Base-by-base conservation (phyloP, 2,888 invertebrate species). In the Apodemia duryi region DNA sequence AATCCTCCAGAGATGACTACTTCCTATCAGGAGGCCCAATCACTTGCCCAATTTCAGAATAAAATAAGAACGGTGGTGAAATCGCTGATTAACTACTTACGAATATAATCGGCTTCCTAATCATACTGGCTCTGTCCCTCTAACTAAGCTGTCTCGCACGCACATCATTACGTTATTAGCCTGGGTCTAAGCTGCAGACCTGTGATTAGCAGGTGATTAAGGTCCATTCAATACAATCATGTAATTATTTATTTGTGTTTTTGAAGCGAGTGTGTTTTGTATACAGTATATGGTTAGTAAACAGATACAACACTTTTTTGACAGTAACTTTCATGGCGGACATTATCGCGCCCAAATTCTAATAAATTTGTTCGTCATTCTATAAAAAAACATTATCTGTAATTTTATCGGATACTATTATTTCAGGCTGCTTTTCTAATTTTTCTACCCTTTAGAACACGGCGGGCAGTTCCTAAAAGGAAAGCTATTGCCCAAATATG, bases 171-270 rank as follows among this genome's bases (percentile, higher is more conserved):
- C 83, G 87, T 88, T 84, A 90, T 89, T 88, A 90, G 54, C 80
- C 73, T 70, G 73, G 76, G 77, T 77, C 78, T 77, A 77, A 77
- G 81, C 80, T 81, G 83, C 83, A 86, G 83, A 84, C 80, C 85
- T 79, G 85, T 90, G 88, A 90, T 90, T 89, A 90, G 88, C 88
- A 81, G 81, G 81, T 88, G 86, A 90, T 90, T 90, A 90, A 84
- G 87, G 81, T 79, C 83, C 88, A 88, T 90, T 88, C 89, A 86
- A 85, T 82, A 84, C 89, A 88, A 89, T 89, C 88, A 85, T 85
- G 86, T 86, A 86, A 88, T 90, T 89, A 89, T 90, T 90, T 90
- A 90, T 90, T 89, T 89, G 86, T 89, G 88, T 88, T 89, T 85
- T 85, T 84, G 81, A 84, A 77, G 74, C 82, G 82, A 86, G 89